Percentiles rank a stretch among this genome's conserved stretches.
These are phyloP conservation scores for Liodrosophila aerea DNA, from an alignment of 2,888 invertebrate species.

Conservation along the genomic window DNA sequence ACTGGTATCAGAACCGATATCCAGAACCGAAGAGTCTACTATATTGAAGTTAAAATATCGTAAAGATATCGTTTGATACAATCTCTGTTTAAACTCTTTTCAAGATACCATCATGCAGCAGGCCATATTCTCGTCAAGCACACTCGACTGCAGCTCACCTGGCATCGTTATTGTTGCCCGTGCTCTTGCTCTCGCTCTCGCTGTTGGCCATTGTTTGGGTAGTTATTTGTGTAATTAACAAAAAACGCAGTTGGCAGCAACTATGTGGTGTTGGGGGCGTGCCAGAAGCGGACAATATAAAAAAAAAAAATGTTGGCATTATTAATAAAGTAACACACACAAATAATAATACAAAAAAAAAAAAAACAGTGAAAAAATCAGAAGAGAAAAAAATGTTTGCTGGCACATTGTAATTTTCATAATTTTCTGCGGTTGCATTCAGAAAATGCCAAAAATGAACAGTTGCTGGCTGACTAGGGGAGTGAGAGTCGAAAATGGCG, in stretches of 20 bases:
- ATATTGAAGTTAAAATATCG: no score
- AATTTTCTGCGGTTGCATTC: slow-evolving; percentile 55
- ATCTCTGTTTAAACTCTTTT: no score
- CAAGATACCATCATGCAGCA: no score
- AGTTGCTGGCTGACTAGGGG: slow-evolving; percentile 4
- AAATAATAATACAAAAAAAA: slow-evolving; percentile 7
- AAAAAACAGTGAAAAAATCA: not conserved
- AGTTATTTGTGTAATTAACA: slow-evolving; percentile 50
- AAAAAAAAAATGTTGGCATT: slow-evolving; percentile 32
- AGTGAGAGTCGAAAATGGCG: not conserved
- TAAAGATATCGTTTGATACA: no score
- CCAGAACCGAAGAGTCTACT: no score
- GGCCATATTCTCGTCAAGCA: no score
- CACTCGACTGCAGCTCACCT: no score
- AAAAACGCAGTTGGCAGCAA: slow-evolving; percentile 28
- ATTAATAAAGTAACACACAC: slow-evolving; percentile 52
- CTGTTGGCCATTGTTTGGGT: slow-evolving; percentile 26
- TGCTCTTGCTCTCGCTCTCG: no score
- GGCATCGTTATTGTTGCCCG: not conserved
- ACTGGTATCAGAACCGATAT: no score
- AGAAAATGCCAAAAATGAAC: slow-evolving; percentile 48
- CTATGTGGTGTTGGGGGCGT: not conserved
- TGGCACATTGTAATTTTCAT: slow-evolving; percentile 59
- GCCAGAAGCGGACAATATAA: slow-evolving; percentile 10
- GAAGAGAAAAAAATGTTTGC: slow-evolving; percentile 18